These are phyloP conservation scores for Periphyllus acericola DNA, from an alignment of 2,888 invertebrate genomes.

Conservation along the genomic window DNA sequence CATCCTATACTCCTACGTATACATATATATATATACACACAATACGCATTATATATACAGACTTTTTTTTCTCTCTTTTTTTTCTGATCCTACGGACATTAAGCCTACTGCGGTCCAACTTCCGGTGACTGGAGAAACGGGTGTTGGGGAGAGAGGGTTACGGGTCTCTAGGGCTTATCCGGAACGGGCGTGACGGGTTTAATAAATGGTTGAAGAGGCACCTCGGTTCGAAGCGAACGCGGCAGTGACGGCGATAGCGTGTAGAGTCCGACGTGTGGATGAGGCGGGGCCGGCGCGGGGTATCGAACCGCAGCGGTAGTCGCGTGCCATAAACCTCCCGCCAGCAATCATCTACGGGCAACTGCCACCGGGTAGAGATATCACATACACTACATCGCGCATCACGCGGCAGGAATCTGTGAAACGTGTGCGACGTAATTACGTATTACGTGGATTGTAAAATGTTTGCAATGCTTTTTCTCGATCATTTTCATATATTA, in stretches of 20 bases:
- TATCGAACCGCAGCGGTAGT: constrained; percentile 63
- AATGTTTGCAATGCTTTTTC: no score
- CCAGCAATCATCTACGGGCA: constrained; percentile 62
- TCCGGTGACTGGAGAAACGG: constrained; percentile 56
- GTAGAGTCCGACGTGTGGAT: constrained; percentile 51
- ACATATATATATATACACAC: background rate
- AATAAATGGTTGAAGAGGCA: constrained; percentile 62
- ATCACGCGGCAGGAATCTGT: background rate
- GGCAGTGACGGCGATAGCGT: constrained; percentile 59
- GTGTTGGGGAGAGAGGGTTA: constrained; percentile 54
- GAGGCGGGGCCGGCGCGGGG: constrained; percentile 40
- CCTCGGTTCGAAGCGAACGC: constrained; percentile 56
- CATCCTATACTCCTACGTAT: background rate
- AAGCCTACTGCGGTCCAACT: constrained; percentile 62
- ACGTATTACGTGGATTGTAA: no score
- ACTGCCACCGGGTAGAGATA: constrained; percentile 48
- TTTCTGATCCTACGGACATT: constrained; percentile 59
- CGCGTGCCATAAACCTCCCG: constrained; percentile 64
- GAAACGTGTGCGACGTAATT: no score
- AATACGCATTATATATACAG: background rate
- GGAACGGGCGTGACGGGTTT: constrained; percentile 62
- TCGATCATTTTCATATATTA: no score
- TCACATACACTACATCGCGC: constrained; percentile 14
- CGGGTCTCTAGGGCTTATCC: constrained; percentile 62
- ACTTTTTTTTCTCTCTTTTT: constrained; percentile 20